A percentile compares a stretch with the other conserved stretches of the same genome.
Conservation (phyloP, 2,797 vertebrate species). For the Tragelaphus oryx region DNA sequence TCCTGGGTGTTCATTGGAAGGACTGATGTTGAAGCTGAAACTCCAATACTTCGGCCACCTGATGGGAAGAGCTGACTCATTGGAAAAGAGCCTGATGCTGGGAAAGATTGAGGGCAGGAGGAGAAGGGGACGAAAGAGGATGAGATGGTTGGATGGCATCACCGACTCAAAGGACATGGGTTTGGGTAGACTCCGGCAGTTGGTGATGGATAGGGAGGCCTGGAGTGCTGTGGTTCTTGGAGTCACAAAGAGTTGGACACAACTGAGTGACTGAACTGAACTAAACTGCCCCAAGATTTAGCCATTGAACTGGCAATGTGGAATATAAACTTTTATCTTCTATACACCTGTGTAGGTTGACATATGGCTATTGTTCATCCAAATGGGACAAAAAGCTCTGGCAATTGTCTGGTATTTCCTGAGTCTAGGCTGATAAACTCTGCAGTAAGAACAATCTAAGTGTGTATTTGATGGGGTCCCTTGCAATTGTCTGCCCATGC, state of each 20-base stretch:
- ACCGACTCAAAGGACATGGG: background rate
- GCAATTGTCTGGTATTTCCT: background rate
- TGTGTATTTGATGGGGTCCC: background rate
- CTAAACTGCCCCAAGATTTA: background rate
- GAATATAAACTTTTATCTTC: background rate
- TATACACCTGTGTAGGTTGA: accelerated
- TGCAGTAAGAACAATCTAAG: background rate
- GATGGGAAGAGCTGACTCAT: background rate
- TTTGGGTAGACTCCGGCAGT: accelerated
- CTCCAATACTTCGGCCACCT: background rate
- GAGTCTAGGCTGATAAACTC: background rate
- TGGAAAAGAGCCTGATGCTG: background rate
- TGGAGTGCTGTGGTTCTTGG: background rate
- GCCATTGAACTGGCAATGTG: background rate
- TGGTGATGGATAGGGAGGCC: background rate
- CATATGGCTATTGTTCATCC: background rate
- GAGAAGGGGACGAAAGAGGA: background rate
- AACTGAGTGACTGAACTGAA: background rate
- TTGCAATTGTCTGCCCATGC: accelerated
- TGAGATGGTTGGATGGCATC: background rate
- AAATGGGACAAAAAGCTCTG: background rate
- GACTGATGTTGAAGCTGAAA: background rate
- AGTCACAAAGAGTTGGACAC: accelerated
- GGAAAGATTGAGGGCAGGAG: background rate
- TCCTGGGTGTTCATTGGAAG: background rate